Evolutionary conservation across 2,113 vertebrate species (phyloP).

Genomic region (Asarcornis scutulata): DNA sequence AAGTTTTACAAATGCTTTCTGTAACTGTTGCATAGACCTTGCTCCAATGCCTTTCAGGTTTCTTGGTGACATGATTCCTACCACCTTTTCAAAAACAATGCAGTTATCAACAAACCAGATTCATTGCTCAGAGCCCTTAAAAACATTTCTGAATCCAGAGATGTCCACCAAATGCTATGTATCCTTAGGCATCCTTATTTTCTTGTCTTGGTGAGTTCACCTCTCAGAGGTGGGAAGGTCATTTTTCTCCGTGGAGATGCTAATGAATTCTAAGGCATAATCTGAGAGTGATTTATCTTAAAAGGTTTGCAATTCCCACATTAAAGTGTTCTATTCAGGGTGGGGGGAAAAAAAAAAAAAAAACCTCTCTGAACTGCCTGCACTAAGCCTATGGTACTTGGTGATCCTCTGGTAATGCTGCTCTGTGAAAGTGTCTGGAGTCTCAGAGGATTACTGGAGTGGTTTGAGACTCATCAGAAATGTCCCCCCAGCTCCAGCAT

Average conservation of each 20-base stretch:
- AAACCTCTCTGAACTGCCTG: background rate
- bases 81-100: background rate
- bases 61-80: background rate
- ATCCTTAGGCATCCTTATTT: background rate
- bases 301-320: background rate
- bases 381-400: background rate
- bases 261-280: background rate
- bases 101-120: background rate
- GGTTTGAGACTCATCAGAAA: constrained; percentile 2
- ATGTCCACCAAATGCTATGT: background rate
- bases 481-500: background rate
- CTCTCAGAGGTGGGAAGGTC: background rate
- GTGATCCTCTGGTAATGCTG: background rate
- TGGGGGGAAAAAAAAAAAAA: too few species aligned
- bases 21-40: background rate
- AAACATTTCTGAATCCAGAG: background rate
- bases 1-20: background rate
- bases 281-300: background rate
- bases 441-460: background rate
- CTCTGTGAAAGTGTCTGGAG: background rate
- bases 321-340: background rate
- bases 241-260: background rate
- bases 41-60: background rate
- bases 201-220: background rate
- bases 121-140: background rate